Evolutionary conservation across 1,140 invertebrate genomes (phyloP).

Genomic region (Drosophila leontia): DNA sequence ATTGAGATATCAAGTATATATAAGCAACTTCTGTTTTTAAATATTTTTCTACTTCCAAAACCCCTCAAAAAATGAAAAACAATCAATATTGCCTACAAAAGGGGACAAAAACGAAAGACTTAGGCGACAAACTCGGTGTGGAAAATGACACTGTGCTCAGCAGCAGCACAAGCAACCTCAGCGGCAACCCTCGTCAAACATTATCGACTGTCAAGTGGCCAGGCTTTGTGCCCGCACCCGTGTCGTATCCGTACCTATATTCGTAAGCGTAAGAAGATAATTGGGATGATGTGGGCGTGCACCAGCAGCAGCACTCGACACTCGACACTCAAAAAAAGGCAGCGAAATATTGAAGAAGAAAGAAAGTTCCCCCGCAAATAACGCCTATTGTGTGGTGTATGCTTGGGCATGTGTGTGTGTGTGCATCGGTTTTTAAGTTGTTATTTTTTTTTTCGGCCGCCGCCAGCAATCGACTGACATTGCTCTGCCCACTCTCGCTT

Average conservation of each 20-base stretch:
- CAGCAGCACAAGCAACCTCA: not conserved
- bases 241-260: not conserved
- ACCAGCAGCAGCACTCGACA: constrained; percentile 28
- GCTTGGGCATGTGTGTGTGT: constrained; percentile 3
- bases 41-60: not conserved
- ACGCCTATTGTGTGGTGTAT: constrained; percentile 35
- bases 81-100: not conserved
- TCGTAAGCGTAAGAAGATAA: constrained; percentile 34
- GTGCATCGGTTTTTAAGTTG: constrained; percentile 40
- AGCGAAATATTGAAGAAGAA: constrained; percentile 63
- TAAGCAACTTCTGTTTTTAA: too few relatives aligned
- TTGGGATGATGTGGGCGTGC: constrained; percentile 61
- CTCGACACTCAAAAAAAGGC: constrained; percentile 40
- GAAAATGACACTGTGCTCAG: constrained; percentile 15
- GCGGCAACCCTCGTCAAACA: constrained; percentile 32
- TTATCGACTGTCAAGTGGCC: constrained; percentile 38
- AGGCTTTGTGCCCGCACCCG: not conserved
- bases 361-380: constrained; percentile 63
- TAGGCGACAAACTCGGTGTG: constrained; percentile 11
- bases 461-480: constrained; percentile 47
- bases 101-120: constrained; percentile 29
- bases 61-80: not conserved
- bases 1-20: too few relatives aligned
- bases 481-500: constrained; percentile 72
- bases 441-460: constrained; percentile 39